Percentiles rank a stretch among this genome's conserved stretches.
Evolutionary conservation across 2,888 invertebrate species (phyloP).

Genomic region (Leptopterna dolabrata): DNA sequence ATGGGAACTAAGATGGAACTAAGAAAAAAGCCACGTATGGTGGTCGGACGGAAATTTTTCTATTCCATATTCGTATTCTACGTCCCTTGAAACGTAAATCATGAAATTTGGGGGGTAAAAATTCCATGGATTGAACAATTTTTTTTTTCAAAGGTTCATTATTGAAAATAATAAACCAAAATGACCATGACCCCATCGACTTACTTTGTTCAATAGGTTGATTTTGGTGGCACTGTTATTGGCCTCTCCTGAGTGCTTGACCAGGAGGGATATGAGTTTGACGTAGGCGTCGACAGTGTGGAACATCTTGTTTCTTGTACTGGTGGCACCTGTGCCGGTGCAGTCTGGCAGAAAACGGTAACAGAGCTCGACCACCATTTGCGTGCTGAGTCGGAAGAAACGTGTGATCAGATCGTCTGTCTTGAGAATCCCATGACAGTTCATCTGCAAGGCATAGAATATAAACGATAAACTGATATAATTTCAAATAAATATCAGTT

Average conservation of each 20-base stretch:
- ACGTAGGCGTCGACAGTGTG: slow-evolving; percentile 96
- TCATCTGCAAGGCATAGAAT: slow-evolving; percentile 78
- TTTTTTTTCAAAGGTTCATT: too few species aligned
- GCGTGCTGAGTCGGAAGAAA: slow-evolving; percentile 96
- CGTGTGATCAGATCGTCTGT: slow-evolving; percentile 97
- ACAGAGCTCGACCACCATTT: slow-evolving; percentile 95
- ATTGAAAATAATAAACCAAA: too few species aligned
- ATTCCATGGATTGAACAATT: too few species aligned
- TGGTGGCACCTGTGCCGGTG: slow-evolving; percentile 69
- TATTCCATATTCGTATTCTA: too few species aligned
- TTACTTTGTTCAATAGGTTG: slow-evolving; percentile 93
- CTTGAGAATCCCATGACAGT: slow-evolving; percentile 93
- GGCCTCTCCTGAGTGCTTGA: slow-evolving; percentile 91
- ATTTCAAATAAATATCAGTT: too few species aligned
- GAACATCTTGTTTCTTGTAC: slow-evolving; percentile 90
- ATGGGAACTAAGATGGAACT: too few species aligned
- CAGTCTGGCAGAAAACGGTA: slow-evolving; percentile 86
- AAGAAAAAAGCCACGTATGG: too few species aligned
- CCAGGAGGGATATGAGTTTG: slow-evolving; percentile 91
- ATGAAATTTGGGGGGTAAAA: too few species aligned
- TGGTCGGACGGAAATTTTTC: too few species aligned
- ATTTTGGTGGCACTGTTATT: slow-evolving; percentile 95
- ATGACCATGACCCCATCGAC: too few species aligned
- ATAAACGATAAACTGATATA: slow-evolving; percentile 19
- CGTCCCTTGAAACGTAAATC: too few species aligned